These are phyloP conservation scores for Galendromus occidentalis DNA, from an alignment of 1,140 invertebrate genomes.

Conservation along the genomic window DNA sequence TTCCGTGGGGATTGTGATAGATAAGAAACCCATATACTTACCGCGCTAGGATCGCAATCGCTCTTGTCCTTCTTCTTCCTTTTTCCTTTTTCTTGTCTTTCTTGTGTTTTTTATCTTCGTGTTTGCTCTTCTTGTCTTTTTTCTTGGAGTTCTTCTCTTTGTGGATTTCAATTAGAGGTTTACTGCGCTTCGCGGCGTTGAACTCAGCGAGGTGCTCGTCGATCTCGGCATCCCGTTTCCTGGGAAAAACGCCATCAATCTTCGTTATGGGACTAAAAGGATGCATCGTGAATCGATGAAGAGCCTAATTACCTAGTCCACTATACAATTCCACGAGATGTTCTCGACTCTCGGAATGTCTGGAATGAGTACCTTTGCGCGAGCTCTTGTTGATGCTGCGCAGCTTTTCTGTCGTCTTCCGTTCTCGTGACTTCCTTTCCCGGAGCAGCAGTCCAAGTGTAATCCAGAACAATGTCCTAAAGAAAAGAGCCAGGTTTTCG, in stretches of 20 bases:
- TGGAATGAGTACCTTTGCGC: neutral
- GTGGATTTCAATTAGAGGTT: neutral
- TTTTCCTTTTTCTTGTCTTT: neutral
- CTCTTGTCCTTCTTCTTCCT: no score
- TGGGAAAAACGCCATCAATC: neutral
- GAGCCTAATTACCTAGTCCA: no score
- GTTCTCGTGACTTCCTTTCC: neutral
- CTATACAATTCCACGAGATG: no score
- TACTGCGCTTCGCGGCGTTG: conserved; percentile 2
- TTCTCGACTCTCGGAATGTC: no score
- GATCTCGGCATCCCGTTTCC: neutral
- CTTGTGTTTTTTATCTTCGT: neutral
- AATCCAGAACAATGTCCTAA: neutral
- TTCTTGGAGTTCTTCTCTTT: neutral
- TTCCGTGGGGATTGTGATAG: no score
- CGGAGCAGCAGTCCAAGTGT: neutral
- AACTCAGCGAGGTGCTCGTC: neutral
- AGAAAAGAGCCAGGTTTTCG: no score
- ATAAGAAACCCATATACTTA: no score
- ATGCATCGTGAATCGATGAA: no score
- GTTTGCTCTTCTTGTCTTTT: neutral
- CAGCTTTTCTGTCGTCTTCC: neutral
- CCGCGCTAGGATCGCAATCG: neutral
- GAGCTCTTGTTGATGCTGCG: neutral
- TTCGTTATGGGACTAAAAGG: no score